Base-by-base conservation (phyloP, 2,888 invertebrate species). In the Orchestes rusci region DNA sequence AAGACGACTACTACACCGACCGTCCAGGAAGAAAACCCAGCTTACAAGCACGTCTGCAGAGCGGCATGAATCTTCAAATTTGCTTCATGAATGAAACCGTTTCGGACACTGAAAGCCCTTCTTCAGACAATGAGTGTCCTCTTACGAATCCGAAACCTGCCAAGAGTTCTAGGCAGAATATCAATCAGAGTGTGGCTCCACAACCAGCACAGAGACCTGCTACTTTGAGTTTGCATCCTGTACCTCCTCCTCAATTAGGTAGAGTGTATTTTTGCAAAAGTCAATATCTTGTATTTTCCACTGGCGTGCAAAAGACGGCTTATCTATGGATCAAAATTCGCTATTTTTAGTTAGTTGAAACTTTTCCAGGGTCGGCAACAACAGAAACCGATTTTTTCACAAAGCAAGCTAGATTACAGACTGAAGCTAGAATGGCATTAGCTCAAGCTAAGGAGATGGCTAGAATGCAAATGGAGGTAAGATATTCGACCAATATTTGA, bases 81-180 rank as follows among this genome's bases (percentile, higher is more conserved):
- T 93, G 93, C 74, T 93, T 92, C 70, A 89, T 93, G 87, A 92
- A 93, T 68, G 92, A 94, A 68, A 85, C 86, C 43, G 84, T 84
- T 48, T 87, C 86, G 39, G 88, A 89, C 67, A 83, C 79, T 59
- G 88, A 88, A 67, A 85, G 84, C 15, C 83, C 82, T 53, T 75
- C 75, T 52, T 84, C 83, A 42, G 86, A 87, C 59, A 74, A 79
- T 53, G 86, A 87, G 66, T 75, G 63, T 46, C 64, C 68, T 1
- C 56, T 65, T 54, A 63, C 66, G 18, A 67, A 66, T 45, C 63
- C 66, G 39, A 57, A 58, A 35, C 55, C 56, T 10, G 53, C 59
- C 27, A 60, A 59, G 50, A 55, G 45, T 17, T 16, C 30, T 5
- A 27, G 37, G n/a, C 16, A 47, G 23, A 27, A 42, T 19, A 43